Evolutionary conservation across 2,797 vertebrate genomes (phyloP).

Genomic region (Hemibagrus guttatus): DNA sequence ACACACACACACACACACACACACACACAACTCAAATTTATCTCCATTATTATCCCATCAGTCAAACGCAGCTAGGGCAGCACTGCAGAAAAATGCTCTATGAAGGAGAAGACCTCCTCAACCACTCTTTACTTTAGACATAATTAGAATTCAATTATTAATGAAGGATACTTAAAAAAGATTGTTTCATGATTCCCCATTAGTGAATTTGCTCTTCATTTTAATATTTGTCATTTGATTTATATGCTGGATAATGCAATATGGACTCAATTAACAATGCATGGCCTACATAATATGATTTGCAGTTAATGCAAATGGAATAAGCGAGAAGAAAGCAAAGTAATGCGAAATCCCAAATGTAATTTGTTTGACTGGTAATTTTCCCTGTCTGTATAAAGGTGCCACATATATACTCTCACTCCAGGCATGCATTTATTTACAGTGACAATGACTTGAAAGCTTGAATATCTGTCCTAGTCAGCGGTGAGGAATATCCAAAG

Average conservation of each 20-base stretch:
- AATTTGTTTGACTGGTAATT: conserved; percentile 84
- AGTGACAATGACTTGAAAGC: conserved; percentile 82
- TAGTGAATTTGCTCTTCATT: conserved; percentile 91
- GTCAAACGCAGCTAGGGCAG: conserved; percentile 54
- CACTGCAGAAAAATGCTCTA: conserved; percentile 47
- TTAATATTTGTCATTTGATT: conserved; percentile 92
- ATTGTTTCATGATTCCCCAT: conserved; percentile 91
- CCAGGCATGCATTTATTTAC: conserved; percentile 84
- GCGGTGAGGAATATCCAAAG: conserved; percentile 60
- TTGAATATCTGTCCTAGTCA: conserved; percentile 76
- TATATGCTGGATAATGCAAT: conserved; percentile 90
- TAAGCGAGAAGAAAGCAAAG: conserved; percentile 76
- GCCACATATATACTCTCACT: conserved; percentile 85
- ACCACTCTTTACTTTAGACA: conserved; percentile 78
- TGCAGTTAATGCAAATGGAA: conserved; percentile 85
- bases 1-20: conserved; percentile 26
- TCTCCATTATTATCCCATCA: conserved; percentile 64
- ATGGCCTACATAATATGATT: conserved; percentile 87
- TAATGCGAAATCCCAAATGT: conserved; percentile 84
- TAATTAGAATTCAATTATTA: conserved; percentile 94
- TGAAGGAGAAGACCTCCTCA: conserved; percentile 70
- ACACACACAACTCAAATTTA: conserved; percentile 54
- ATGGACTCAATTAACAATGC: conserved; percentile 89
- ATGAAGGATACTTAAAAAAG: conserved; percentile 87
- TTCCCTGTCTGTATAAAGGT: conserved; percentile 73